Base-by-base conservation (phyloP, 92 coral and sea anemone genomes). In the Heteractis magnifica region DNA sequence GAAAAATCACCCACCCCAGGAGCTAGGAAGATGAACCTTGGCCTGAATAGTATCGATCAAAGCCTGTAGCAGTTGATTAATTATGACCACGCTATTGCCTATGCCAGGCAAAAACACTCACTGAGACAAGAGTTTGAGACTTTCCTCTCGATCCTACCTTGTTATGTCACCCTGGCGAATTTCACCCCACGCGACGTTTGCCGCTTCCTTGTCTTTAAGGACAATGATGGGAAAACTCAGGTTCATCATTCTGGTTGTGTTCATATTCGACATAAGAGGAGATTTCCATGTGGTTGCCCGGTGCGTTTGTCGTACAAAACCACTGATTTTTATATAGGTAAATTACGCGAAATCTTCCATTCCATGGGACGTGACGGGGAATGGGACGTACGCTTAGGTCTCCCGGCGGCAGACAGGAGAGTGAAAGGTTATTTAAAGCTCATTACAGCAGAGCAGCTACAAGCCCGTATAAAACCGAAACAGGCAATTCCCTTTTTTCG, bases 401-500 rank as follows among this genome's bases (percentile, higher is more conserved):
- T 86, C 86, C 92, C 89, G 48, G 89, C 87, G 48, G 64, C 89
- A 0, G 92, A 85, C n/a, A 86, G 81, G 58, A 51, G 75, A 14
- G 81, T 76, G 44, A 80, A 85, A 60, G 87, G 85, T 58, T 71
- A 52, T 19, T 56, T 85, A 51, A 50, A 86, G 53, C 68, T 84
- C 26, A 77, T 80, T 20, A 84, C 89, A 15, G 86, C 89, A 16
- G 89, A 88, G 59, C 91, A 88, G 20, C 73, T 88, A 23, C 89
- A 81, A 70, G 89, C 86, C 18, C 71, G 87, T 21, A 65, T 89
- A 55, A 85, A 83, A n/a, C 87, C 87, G 8, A 85, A 85, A 72
- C 92, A 81, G 74, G 91, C 88, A 48, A 84, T n/a, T 78, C 14
- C 91, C 91, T 6, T 88, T 88, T 76, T 88, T 88, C 20, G 86